Conservation (phyloP, 2,888 invertebrate species). For the Ceriagrion tenellum region DNA sequence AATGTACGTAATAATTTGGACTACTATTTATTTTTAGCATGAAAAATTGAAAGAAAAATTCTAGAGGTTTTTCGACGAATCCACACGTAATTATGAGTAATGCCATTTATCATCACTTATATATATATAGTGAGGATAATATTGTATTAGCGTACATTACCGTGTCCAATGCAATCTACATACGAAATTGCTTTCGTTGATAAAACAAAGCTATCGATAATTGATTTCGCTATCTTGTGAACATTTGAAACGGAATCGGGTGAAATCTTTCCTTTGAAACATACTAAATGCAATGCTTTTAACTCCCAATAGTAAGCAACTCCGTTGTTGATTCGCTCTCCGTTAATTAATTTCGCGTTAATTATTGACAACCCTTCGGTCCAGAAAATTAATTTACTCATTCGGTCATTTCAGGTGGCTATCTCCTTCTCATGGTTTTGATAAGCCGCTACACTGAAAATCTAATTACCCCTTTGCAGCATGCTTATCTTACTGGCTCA, state of each 20-base stretch:
- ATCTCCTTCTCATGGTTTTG: neutral
- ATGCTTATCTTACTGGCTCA: neutral
- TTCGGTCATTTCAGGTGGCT: neutral
- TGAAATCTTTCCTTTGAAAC: neutral
- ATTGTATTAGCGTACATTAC: neutral
- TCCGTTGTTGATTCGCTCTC: neutral
- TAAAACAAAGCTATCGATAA: slow-evolving; percentile 11
- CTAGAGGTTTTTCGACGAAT: neutral
- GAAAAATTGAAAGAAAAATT: too few relatives aligned
- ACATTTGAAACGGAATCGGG: neutral
- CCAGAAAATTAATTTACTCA: slow-evolving; percentile 9
- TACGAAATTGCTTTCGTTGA: neutral
- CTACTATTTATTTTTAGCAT: too few relatives aligned
- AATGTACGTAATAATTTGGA: neutral
- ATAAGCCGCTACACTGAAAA: neutral
- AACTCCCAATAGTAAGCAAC: neutral
- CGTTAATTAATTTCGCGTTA: slow-evolving; percentile 33
- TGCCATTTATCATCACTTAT: neutral
- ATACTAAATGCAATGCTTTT: neutral
- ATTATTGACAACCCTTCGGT: neutral
- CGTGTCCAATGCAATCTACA: neutral
- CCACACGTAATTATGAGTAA: neutral
- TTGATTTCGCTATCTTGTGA: neutral
- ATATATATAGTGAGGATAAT: neutral
- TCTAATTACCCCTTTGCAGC: neutral